Conservation (phyloP, 2,888 invertebrate genomes). For the Linhomoeus sp. region DNA sequence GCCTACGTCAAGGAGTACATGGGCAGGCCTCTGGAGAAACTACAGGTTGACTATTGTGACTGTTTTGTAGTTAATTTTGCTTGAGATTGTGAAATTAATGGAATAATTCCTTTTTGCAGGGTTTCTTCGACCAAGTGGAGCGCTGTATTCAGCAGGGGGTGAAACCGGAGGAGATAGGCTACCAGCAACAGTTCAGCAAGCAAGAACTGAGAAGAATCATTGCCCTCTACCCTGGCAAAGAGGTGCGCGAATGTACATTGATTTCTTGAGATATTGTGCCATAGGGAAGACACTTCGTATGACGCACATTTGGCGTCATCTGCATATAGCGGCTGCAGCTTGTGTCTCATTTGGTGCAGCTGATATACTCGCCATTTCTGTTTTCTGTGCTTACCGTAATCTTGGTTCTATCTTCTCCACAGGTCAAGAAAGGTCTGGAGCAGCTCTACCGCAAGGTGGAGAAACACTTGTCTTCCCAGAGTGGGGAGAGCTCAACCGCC, state of each 20-base stretch:
- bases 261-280: neutral
- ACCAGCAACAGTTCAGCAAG: constrained; percentile 88
- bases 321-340: too few species aligned
- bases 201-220: constrained; percentile 85
- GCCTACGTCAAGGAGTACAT: constrained; percentile 84
- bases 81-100: too few species aligned
- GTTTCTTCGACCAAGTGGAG: constrained; percentile 90
- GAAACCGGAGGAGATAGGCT: constrained; percentile 88
- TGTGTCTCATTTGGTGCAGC: too few species aligned
- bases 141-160: constrained; percentile 77
- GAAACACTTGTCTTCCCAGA: constrained; percentile 49
- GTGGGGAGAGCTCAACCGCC: too few species aligned
- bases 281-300: too few species aligned
- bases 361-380: too few species aligned
- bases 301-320: too few species aligned
- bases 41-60: constrained; percentile 48
- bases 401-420: too few species aligned
- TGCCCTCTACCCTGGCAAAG: constrained; percentile 71
- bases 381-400: too few species aligned
- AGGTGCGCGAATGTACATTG: constrained; percentile 33
- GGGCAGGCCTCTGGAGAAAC: constrained; percentile 70
- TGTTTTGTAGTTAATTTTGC: too few species aligned
- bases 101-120: too few species aligned
- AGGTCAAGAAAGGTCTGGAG: constrained; percentile 72
- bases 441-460: constrained; percentile 84